Evolutionary conservation across 2,797 vertebrate genomes (phyloP).

Genomic region (Phrynocephalus guinanensis): DNA sequence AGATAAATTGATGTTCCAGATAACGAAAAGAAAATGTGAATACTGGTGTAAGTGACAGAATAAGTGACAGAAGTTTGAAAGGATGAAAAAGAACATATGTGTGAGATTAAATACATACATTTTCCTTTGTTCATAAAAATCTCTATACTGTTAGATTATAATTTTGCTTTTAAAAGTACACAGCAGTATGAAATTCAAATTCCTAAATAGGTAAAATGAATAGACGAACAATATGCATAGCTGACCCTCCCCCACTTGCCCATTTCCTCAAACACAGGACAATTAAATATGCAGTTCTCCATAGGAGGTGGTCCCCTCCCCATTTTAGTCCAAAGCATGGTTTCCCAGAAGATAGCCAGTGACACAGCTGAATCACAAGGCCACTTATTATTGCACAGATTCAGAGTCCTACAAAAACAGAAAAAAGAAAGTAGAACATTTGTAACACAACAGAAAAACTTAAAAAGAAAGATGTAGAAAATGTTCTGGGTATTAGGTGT

Average conservation of each 20-base stretch:
- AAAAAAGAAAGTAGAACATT: background rate
- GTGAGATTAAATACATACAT: fast-evolving
- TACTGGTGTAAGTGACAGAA: background rate
- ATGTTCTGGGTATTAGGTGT: background rate
- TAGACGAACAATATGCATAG: background rate
- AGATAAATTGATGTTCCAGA: constrained; percentile 16
- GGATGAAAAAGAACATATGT: background rate
- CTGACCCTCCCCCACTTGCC: background rate
- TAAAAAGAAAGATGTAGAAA: constrained; percentile 4
- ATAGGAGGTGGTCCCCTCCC: background rate
- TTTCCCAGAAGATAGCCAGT: constrained; percentile 31
- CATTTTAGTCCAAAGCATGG: constrained; percentile 31
- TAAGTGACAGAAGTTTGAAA: background rate
- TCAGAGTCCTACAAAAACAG: constrained; percentile 8
- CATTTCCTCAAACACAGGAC: constrained; percentile 14
- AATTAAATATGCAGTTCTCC: constrained; percentile 32
- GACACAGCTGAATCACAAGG: constrained; percentile 30
- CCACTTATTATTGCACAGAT: constrained; percentile 34
- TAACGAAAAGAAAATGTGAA: background rate
- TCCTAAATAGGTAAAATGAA: background rate
- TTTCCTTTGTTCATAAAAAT: background rate
- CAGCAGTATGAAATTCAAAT: background rate
- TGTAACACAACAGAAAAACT: constrained; percentile 14
- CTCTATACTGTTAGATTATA: background rate
- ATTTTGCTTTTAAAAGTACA: background rate